Evolutionary conservation across 1,140 invertebrate genomes (phyloP).

Genomic region (Cydia pomonella): DNA sequence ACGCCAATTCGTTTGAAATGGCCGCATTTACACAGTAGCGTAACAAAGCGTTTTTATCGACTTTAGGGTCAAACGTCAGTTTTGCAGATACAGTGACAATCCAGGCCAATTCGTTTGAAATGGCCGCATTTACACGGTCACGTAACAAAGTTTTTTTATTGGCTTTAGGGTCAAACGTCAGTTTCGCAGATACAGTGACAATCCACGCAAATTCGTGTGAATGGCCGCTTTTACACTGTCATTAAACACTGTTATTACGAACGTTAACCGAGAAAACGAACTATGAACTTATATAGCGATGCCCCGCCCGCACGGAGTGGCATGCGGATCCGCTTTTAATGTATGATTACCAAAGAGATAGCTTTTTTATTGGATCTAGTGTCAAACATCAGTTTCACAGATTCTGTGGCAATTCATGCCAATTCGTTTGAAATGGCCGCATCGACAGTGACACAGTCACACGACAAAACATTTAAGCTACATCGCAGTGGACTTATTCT

Average conservation of each 20-base stretch:
- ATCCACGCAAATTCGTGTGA: constrained; percentile 27
- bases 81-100: constrained; percentile 28
- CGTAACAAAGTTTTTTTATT: constrained; percentile 23
- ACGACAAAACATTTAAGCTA: too few relatives aligned
- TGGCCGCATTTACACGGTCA: not conserved
- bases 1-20: constrained; percentile 23
- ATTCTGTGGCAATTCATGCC: constrained; percentile 24
- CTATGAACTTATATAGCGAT: too few relatives aligned
- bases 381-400: constrained; percentile 18
- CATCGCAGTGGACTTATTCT: too few relatives aligned
- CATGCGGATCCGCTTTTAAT: too few relatives aligned
- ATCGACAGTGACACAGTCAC: too few relatives aligned
- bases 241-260: not conserved
- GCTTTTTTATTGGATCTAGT: constrained; percentile 28
- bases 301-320: too few relatives aligned
- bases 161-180: constrained; percentile 21
- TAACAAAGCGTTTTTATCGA: constrained; percentile 30
- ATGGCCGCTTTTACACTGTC: not conserved
- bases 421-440: too few relatives aligned
- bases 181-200: constrained; percentile 28
- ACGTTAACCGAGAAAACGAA: too few relatives aligned
- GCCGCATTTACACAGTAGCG: not conserved
- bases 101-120: constrained; percentile 26
- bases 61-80: constrained; percentile 20
- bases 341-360: too few relatives aligned